Conservation (phyloP, 2,113 vertebrate genomes). For the Heptranchias perlo region DNA sequence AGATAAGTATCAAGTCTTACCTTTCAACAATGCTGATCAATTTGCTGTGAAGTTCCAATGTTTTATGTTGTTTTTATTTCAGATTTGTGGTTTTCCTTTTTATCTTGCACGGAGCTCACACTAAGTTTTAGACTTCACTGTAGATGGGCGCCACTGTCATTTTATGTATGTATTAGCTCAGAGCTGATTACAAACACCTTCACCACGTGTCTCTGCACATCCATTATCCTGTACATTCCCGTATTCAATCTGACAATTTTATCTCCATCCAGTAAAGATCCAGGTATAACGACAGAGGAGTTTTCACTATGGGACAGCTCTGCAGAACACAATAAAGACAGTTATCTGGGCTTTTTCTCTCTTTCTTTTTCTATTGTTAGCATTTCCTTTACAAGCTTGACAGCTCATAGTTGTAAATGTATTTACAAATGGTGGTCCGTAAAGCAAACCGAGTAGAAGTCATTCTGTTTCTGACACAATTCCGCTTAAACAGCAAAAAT, state of each 20-base stretch:
- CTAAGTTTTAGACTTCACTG: background rate
- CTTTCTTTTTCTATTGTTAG: conserved; percentile 8
- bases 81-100: background rate
- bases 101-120: background rate
- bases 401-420: conserved; percentile 14
- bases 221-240: background rate
- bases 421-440: background rate
- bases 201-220: background rate
- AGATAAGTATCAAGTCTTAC: background rate
- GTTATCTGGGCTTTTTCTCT: background rate
- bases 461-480: conserved; percentile 8
- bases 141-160: background rate
- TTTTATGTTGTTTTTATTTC: background rate
- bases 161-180: background rate
- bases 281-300: background rate
- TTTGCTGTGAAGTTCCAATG: background rate
- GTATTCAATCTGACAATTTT: background rate
- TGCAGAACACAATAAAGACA: background rate
- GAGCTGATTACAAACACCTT: background rate
- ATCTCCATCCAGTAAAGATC: background rate
- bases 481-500: background rate
- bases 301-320: background rate
- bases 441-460: background rate
- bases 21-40: background rate
- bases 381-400: conserved; percentile 6